Conservation (phyloP, 2,113 vertebrate species). For the Etheostoma spectabile region DNA sequence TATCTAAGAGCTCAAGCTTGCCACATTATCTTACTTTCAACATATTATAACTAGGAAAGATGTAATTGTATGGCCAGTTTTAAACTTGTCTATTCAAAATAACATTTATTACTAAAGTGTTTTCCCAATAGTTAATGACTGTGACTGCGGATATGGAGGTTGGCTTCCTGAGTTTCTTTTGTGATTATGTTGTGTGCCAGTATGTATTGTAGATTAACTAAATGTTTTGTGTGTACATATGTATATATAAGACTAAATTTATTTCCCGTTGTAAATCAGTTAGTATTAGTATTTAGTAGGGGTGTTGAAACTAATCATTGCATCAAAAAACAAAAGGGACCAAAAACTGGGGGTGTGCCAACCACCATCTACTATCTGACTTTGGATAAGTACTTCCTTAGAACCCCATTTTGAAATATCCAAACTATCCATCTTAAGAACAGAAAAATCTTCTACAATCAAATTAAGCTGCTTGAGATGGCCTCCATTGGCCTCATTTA, state of each 20-base stretch:
- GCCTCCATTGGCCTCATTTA: slow-evolving; percentile 34
- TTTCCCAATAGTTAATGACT: neutral
- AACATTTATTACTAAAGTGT: neutral
- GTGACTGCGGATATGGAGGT: neutral
- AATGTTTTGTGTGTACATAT: neutral
- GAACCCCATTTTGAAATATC: too few relatives aligned
- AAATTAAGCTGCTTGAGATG: neutral
- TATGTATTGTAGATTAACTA: neutral
- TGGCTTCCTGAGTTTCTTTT: neutral
- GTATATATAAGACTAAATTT: too few relatives aligned
- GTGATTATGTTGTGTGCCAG: neutral
- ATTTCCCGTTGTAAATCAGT: neutral
- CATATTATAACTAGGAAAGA: neutral
- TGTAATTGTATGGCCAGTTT: neutral
- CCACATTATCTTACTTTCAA: neutral
- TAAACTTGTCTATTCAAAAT: neutral
- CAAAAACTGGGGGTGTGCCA: too few relatives aligned
- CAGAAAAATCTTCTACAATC: too few relatives aligned
- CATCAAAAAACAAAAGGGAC: too few relatives aligned
- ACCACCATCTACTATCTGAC: too few relatives aligned
- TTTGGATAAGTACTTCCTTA: too few relatives aligned
- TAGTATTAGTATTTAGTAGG: too few relatives aligned
- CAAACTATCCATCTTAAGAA: too few relatives aligned
- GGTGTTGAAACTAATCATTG: too few relatives aligned
- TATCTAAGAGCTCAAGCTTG: neutral